These are phyloP conservation scores for Galagoides demidoff DNA, from an alignment of 2,797 vertebrate genomes.

Conservation along the genomic window DNA sequence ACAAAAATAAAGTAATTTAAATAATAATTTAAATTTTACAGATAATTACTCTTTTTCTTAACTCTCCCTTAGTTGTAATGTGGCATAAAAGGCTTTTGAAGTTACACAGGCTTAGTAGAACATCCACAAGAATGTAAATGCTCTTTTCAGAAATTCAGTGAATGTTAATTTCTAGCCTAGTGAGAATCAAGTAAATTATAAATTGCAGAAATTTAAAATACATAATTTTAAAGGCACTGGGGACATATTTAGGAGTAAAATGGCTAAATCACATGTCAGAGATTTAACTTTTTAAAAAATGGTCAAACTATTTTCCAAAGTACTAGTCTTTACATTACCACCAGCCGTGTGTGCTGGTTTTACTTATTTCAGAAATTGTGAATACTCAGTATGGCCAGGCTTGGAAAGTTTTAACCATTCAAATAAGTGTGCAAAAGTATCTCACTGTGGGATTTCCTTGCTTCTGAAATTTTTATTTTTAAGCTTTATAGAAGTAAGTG, in stretches of 20 bases:
- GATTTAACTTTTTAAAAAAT: neutral
- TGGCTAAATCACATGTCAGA: neutral
- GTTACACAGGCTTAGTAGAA: neutral
- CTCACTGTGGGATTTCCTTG: neutral
- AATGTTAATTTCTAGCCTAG: neutral
- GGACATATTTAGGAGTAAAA: neutral
- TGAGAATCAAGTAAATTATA: neutral
- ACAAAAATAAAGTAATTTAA: neutral
- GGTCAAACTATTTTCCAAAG: neutral
- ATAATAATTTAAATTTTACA: neutral
- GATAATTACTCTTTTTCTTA: neutral
- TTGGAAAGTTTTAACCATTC: neutral
- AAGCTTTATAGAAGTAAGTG: neutral
- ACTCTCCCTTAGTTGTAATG: neutral
- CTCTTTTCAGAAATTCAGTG: neutral
- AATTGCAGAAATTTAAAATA: neutral
- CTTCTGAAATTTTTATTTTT: neutral
- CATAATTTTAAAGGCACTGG: neutral
- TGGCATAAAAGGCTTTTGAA: neutral
- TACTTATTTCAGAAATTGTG: neutral
- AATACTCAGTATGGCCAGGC: neutral
- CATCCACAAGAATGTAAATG: neutral
- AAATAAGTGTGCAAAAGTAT: neutral
- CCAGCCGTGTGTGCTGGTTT: neutral
- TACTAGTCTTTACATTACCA: neutral